A percentile compares a stretch with the other conserved stretches of the same genome.
Conservation (phyloP, 2,797 vertebrate species). For the Sardinella longiceps region DNA sequence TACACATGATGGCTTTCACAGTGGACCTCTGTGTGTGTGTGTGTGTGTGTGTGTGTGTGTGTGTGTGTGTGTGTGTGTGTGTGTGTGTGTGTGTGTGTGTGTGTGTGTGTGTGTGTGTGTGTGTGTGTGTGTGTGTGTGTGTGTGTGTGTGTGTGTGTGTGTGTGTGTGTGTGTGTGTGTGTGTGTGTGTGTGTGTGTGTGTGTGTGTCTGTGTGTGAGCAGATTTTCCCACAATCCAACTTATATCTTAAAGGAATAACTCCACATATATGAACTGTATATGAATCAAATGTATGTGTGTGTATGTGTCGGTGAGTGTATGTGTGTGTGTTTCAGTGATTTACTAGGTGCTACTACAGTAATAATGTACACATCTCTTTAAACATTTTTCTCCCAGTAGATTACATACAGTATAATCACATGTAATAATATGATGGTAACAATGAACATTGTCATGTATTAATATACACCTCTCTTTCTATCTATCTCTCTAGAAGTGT, state of each 20-base stretch:
- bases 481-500: no score
- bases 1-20: constrained; percentile 55
- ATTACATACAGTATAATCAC: background rate
- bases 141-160: background rate
- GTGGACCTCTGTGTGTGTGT: constrained; percentile 34
- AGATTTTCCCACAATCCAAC: background rate
- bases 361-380: background rate
- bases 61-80: constrained; percentile 1
- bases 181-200: background rate
- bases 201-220: background rate
- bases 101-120: background rate
- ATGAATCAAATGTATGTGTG: background rate
- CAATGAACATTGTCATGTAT: no score
- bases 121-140: background rate
- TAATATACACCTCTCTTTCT: no score
- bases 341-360: background rate
- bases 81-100: background rate
- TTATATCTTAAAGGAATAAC: no score
- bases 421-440: background rate
- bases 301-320: constrained; percentile 7
- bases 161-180: background rate
- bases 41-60: constrained; percentile 26
- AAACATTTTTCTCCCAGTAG: background rate
- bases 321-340: background rate
- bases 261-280: no score